A percentile compares a stretch with the other conserved stretches of the same genome.
These are phyloP conservation scores for Magallana nippona DNA, from an alignment of 2,888 invertebrate genomes.

Conservation along the genomic window DNA sequence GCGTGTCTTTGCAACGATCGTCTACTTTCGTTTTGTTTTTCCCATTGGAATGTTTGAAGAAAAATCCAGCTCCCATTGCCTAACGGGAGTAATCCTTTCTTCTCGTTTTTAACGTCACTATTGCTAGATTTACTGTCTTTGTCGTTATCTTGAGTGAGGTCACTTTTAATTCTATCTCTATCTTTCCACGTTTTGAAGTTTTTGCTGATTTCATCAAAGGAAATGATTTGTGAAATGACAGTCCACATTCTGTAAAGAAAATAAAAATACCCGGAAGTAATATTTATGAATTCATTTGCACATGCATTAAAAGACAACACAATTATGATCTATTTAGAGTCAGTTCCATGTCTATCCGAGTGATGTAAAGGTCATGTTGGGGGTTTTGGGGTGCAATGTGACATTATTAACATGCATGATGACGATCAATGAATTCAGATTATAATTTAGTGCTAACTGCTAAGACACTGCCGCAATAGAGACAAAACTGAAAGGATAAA, in stretches of 20 bases:
- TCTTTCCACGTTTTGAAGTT: not conserved
- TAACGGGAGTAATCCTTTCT: not conserved
- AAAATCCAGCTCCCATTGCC: constrained; percentile 11
- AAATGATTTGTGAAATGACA: not conserved
- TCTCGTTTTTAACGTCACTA: not conserved
- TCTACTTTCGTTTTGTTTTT: constrained; percentile 2
- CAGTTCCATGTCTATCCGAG: too few relatives aligned
- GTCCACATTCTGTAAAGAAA: constrained; percentile 21
- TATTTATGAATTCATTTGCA: too few relatives aligned
- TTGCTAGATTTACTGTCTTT: not conserved
- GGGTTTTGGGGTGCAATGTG: too few relatives aligned
- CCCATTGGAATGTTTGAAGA: constrained; percentile 20
- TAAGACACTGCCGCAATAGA: too few relatives aligned
- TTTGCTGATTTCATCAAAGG: not conserved
- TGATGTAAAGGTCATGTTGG: too few relatives aligned
- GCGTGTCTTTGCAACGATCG: constrained; percentile 12
- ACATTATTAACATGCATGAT: too few relatives aligned
- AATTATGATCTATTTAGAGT: too few relatives aligned
- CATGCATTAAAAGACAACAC: too few relatives aligned
- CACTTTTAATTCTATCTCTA: not conserved
- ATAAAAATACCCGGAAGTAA: not conserved
- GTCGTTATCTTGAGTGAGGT: not conserved
- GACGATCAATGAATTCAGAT: too few relatives aligned
- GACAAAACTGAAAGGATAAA: too few relatives aligned
- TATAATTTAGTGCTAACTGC: too few relatives aligned